These are phyloP conservation scores for Junonia oenone DNA, from an alignment of 2,888 invertebrate genomes.

Conservation along the genomic window DNA sequence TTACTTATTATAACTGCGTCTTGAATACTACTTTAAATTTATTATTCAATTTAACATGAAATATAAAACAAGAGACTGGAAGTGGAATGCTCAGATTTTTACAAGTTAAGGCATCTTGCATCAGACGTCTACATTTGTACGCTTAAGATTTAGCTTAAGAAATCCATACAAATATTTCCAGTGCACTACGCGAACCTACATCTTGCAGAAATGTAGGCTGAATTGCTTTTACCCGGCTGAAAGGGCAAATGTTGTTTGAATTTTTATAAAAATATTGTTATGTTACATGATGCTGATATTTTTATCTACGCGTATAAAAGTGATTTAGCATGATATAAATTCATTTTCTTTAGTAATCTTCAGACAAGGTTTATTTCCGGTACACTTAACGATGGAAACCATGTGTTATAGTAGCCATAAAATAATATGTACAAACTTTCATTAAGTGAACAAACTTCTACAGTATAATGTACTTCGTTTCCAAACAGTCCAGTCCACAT, in stretches of 20 bases:
- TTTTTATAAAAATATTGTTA: not conserved
- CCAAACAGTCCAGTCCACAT: too few relatives aligned
- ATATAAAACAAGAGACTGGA: not conserved
- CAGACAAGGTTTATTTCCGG: too few relatives aligned
- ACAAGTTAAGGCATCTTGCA: not conserved
- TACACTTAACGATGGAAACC: too few relatives aligned
- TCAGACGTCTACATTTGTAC: not conserved
- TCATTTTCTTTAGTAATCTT: too few relatives aligned
- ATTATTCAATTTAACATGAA: not conserved
- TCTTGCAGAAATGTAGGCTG: not conserved
- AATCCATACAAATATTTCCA: not conserved
- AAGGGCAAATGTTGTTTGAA: not conserved
- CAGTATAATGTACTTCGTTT: too few relatives aligned
- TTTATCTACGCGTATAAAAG: too few relatives aligned
- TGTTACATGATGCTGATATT: too few relatives aligned
- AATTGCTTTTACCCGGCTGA: not conserved
- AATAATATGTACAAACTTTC: too few relatives aligned
- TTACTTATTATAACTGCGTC: not conserved
- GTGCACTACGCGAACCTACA: not conserved
- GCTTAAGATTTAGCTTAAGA: not conserved
- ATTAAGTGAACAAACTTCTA: too few relatives aligned
- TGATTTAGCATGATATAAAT: too few relatives aligned
- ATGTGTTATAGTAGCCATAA: too few relatives aligned
- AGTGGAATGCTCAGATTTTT: not conserved
- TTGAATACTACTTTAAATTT: conserved; percentile 1